Conservation (phyloP, 1,140 invertebrate genomes). For the Xylocopa sonorina region DNA sequence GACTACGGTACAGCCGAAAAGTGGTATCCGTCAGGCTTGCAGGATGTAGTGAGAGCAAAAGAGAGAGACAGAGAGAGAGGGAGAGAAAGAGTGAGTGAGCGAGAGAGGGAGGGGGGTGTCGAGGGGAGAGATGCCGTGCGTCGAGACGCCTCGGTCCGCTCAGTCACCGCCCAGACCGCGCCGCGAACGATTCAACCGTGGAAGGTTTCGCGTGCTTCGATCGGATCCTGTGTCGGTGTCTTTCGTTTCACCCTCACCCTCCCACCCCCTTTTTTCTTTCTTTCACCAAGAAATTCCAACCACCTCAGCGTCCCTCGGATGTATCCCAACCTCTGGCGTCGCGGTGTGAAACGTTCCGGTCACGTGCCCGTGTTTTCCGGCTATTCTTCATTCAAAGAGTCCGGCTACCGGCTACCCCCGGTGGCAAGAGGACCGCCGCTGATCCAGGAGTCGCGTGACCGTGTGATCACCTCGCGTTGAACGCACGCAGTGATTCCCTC, state of each 20-base stretch:
- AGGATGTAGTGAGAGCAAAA: no score
- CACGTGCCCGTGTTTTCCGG: background rate
- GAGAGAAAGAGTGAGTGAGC: no score
- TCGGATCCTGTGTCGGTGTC: background rate
- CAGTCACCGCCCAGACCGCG: conserved; percentile 81
- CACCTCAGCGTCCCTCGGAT: background rate
- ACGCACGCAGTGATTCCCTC: conserved; percentile 25
- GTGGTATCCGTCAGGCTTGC: conserved; percentile 32
- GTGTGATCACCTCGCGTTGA: background rate
- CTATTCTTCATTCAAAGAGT: background rate
- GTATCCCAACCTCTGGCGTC: background rate
- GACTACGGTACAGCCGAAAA: conserved; percentile 26
- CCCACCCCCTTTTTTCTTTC: no score
- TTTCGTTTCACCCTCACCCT: background rate
- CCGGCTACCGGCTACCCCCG: background rate
- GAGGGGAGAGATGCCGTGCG: conserved; percentile 76
- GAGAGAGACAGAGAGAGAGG: no score
- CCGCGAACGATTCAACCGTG: conserved; percentile 68
- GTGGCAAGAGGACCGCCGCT: background rate
- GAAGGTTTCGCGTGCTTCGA: conserved; percentile 18
- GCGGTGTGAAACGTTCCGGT: no score
- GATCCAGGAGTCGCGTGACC: conserved; percentile 24
- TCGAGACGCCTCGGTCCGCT: conserved; percentile 76
- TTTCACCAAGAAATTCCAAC: no score
- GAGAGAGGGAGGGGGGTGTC: conserved; percentile 57